phyloP scores from a whole-genome alignment of 2,797 vertebrate species.

The Emydoidea blandingii region DNA sequence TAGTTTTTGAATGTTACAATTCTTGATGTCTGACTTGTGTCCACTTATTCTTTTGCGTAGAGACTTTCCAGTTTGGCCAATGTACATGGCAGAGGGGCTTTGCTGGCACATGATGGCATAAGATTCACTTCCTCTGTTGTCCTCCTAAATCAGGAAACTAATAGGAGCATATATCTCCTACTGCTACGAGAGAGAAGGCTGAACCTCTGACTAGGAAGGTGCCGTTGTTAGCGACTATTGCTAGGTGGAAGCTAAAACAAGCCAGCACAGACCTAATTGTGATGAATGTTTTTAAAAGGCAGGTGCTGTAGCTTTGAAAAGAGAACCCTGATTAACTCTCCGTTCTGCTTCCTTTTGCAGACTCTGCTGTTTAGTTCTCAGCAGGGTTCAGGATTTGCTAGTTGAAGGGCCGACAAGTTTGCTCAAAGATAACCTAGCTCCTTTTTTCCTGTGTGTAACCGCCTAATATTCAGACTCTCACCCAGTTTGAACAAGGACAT shows the following conservation, averaged over 20 bases:
- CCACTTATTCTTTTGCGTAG: too few relatives aligned
- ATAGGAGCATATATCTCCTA: background rate
- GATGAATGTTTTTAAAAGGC: background rate
- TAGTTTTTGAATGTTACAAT: too few relatives aligned
- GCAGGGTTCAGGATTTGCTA: background rate
- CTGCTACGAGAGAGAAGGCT: background rate
- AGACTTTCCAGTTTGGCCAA: too few relatives aligned
- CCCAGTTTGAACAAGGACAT: background rate
- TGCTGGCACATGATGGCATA: too few relatives aligned
- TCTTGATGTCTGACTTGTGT: too few relatives aligned
- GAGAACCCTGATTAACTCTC: background rate
- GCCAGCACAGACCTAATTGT: background rate
- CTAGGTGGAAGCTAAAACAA: background rate
- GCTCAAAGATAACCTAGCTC: background rate
- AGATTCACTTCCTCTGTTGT: background rate
- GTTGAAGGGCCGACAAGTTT: background rate
- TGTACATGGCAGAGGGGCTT: too few relatives aligned
- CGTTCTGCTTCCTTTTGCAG: background rate
- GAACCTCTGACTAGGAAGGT: background rate
- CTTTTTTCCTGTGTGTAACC: background rate
- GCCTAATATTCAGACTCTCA: background rate
- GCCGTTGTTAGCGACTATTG: background rate
- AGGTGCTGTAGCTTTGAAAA: background rate
- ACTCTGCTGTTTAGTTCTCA: background rate
- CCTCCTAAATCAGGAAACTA: background rate